Conservation (phyloP, 2,113 vertebrate genomes). For the Salvelinus fontinalis region DNA sequence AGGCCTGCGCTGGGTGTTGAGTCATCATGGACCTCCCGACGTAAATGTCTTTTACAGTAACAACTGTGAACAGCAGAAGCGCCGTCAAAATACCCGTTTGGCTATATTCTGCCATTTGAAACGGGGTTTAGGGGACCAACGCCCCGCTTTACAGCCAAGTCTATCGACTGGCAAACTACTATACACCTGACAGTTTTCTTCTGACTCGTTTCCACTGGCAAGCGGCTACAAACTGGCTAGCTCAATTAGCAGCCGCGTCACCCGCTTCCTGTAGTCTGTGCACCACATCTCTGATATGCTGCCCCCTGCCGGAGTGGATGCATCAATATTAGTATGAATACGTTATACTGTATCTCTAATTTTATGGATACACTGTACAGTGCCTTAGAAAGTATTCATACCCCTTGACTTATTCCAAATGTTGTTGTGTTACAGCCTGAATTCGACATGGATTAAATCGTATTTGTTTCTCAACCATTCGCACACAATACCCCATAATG, state of each 20-base stretch:
- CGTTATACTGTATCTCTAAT: not conserved
- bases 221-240: not conserved
- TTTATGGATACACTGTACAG: too few species aligned
- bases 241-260: not conserved
- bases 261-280: not conserved
- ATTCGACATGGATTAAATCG: too few species aligned
- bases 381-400: too few species aligned
- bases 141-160: conserved; percentile 4
- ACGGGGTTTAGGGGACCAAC: not conserved
- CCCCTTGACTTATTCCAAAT: too few species aligned
- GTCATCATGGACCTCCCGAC: conserved; percentile 49
- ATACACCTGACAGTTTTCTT: not conserved
- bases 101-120: conserved; percentile 74
- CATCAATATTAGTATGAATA: not conserved
- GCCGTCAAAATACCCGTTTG: conserved; percentile 66
- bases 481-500: too few species aligned
- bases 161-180: not conserved
- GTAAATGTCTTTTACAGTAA: conserved; percentile 73
- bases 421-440: too few species aligned
- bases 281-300: not conserved
- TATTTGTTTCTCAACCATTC: too few species aligned
- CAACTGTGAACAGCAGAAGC: conserved; percentile 69
- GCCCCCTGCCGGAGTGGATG: not conserved
- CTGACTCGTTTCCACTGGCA: not conserved
- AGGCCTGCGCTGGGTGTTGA: conserved; percentile 33